Conservation (phyloP, 2,113 vertebrate species). For the Pao palembangensis region DNA sequence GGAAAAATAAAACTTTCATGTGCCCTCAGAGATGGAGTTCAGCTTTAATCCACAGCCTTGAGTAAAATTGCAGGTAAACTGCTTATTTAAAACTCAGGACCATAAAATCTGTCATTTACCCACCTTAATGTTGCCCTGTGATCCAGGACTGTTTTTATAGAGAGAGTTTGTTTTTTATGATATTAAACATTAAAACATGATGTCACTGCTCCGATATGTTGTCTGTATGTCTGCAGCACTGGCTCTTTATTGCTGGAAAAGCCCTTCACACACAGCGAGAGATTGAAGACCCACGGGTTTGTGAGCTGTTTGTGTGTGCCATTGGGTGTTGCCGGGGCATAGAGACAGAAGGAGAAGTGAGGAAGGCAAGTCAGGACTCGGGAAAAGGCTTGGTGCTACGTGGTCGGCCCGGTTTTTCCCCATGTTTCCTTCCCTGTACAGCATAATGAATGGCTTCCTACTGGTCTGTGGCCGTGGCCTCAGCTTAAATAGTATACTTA, state of each 20-base stretch:
- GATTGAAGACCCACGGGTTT: conserved; percentile 31
- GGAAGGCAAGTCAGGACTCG: conserved; percentile 59
- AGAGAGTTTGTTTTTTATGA: too few species aligned
- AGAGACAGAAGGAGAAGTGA: conserved; percentile 55
- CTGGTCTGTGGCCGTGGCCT: conserved; percentile 71
- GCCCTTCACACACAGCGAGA: conserved; percentile 10
- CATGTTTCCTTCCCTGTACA: conserved; percentile 68
- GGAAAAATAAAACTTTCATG: too few species aligned
- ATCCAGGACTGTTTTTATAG: too few species aligned
- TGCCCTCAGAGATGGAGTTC: too few species aligned
- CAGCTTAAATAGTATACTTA: conserved; percentile 77
- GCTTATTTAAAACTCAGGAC: too few species aligned
- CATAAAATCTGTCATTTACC: too few species aligned
- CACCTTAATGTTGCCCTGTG: too few species aligned
- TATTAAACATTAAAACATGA: neutral
- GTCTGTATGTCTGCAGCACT: neutral
- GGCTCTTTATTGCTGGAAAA: neutral
- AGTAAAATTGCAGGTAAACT: too few species aligned
- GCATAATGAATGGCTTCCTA: conserved; percentile 79
- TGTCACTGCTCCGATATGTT: neutral
- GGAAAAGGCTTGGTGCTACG: conserved; percentile 70
- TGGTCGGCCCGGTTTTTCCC: conserved; percentile 73
- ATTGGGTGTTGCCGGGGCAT: conserved; percentile 62
- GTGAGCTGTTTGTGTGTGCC: conserved; percentile 51
- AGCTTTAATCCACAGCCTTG: too few species aligned